Evolutionary conservation across 1,140 invertebrate genomes (phyloP).

Genomic region (Drosophila mojavensis): DNA sequence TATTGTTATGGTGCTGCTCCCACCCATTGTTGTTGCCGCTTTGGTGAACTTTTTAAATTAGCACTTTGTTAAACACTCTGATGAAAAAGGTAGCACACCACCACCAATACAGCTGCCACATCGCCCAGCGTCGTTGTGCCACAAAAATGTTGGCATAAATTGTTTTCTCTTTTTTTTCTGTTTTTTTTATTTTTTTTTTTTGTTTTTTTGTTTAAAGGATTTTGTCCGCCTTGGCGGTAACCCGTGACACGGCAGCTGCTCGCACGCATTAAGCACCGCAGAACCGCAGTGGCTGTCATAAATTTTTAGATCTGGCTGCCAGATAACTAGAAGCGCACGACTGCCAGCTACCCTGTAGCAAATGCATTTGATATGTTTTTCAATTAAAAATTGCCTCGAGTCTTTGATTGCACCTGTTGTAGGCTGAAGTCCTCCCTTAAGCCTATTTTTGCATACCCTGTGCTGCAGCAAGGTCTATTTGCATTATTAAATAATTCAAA

Average conservation of each 20-base stretch:
- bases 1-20: conserved; percentile 30
- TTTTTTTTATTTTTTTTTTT: too few relatives aligned
- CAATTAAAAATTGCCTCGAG: conserved; percentile 11
- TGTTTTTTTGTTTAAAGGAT: conserved; percentile 63
- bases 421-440: background rate
- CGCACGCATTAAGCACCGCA: conserved; percentile 67
- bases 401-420: background rate
- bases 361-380: background rate
- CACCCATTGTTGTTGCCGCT: conserved; percentile 40
- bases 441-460: background rate
- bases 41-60: conserved; percentile 81
- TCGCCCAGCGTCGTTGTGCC: conserved; percentile 13
- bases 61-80: conserved; percentile 83
- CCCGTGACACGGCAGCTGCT: conserved; percentile 75
- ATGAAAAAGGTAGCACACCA: conserved; percentile 69
- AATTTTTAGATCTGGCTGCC: conserved; percentile 56
- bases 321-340: conserved; percentile 3
- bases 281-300: conserved; percentile 56
- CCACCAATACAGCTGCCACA: background rate
- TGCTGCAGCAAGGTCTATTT: conserved; percentile 14
- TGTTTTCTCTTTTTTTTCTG: conserved; percentile 52
- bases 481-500: conserved; percentile 21
- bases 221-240: conserved; percentile 51
- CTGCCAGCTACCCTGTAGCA: conserved; percentile 10
- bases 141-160: conserved; percentile 70